phyloP scores from a whole-genome alignment of 2,113 vertebrate genomes.

The Oncorhynchus tshawytscha region DNA sequence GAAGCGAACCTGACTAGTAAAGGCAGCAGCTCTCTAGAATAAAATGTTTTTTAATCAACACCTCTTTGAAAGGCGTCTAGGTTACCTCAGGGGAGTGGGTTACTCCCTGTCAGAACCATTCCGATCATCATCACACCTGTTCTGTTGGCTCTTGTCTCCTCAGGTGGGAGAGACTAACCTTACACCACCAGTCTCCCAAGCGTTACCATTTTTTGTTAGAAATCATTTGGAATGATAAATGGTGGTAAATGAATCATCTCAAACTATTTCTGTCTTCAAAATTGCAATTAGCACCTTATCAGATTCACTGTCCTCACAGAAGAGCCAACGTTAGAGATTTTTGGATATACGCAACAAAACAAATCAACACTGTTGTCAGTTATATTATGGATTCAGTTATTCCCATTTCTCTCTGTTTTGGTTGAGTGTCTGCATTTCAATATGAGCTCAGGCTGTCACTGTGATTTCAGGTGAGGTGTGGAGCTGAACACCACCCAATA shows the following conservation, averaged over 20 bases:
- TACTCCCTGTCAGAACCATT: constrained; percentile 39
- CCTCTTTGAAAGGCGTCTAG: constrained; percentile 59
- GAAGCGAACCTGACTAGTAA: not conserved
- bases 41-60: constrained; percentile 68
- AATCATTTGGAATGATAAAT: not conserved
- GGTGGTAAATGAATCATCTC: not conserved
- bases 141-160: no score
- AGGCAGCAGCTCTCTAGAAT: not conserved
- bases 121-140: constrained; percentile 44
- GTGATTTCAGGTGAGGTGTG: constrained; percentile 65
- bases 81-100: constrained; percentile 44
- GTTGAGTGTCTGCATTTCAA: constrained; percentile 68
- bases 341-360: constrained; percentile 60
- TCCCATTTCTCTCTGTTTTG: constrained; percentile 60
- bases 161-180: constrained; percentile 4
- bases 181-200: constrained; percentile 10
- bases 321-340: constrained; percentile 34
- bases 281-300: constrained; percentile 1
- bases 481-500: constrained; percentile 66
- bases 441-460: constrained; percentile 68
- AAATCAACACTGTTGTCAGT: constrained; percentile 65
- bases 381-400: constrained; percentile 74
- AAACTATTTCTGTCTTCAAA: not conserved
- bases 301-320: not conserved
- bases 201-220: constrained; percentile 13